Base-by-base conservation (phyloP, 2,888 invertebrate species). In the Trachelus tabidus region DNA sequence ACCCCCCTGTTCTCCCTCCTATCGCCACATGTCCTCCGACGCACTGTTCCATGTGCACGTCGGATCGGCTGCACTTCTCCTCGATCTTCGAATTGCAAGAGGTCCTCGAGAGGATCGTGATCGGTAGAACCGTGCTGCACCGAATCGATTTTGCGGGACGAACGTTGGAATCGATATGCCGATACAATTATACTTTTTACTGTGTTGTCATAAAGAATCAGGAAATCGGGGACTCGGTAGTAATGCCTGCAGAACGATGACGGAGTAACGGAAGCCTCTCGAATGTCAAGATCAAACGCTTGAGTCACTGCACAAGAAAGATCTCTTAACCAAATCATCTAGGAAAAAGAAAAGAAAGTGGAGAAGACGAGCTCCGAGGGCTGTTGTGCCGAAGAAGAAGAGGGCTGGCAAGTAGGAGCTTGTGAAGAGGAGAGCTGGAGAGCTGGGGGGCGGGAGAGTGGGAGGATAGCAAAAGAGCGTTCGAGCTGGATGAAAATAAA, bases 401-500 rank as follows among this genome's bases (percentile, higher is more conserved):
- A 75, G 81, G 78, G 79, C 81, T 68, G 79, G 80, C 79, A 71
- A 68, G 76, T 73, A 75, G 80, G 76, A 75, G 81, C 79, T 71
- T 77, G 81, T 37, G 80, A 79, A 76, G n/a, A 37, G 12, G 12
- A 37, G 40, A 79, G 77, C 31, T 9, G 12, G 12, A 12, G 12
- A 34, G 34, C 34, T 34, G 34, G 11, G 2, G 11, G 34, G 11
- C 1, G 11, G 34, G 35, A 2, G 77, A 74, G 76, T n/a, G 76
- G 73, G 31, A 31, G 80, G 78, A 77, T 68, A 80, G 80, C 77
- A 71, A 68, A 75, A 75, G 74, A 80, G 73, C 75, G 80, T 79
- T 71, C 76, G 81, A 69, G 80, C 78, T 75, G n/a, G 69, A 74
- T 76, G 79, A 77, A 79, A 83, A 85, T 84, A 87, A 86, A 86